Base-by-base conservation (phyloP, 2,797 vertebrate species). In the Atherinosoma microstoma region DNA sequence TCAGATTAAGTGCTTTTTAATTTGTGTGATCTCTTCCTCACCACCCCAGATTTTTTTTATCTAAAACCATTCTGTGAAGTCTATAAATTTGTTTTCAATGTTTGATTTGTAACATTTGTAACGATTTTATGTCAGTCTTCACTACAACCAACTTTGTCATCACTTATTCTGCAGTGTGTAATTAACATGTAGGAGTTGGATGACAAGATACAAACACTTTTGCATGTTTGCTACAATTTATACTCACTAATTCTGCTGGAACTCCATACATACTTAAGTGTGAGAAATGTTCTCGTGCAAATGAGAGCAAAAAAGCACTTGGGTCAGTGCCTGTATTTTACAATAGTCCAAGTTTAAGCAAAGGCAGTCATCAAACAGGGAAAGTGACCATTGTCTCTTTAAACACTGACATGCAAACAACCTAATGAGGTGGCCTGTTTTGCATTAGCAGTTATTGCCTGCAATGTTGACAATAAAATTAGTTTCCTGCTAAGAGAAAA, bases 401-500 rank as follows among this genome's bases (percentile, higher is more conserved):
- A 6, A 12, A 12, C 36, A 38, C 11, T 11, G 13, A 38, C 10
- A 13, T 38, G 36, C n/a, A 51, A 51, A 49, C n/a, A 49, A 22
- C 10, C 22, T 22, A n/a, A 51, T 40, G 9, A 51, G 9, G n/a
- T 51, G 49, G 49, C 49, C 49, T 12, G 9, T 22, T 51, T 53
- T 27, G 22, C n/a, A 53, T 9, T 51, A 10, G 49, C 49, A 3
- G 49, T 51, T 6, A 20, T 57, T 11, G 29, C 65, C 16, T 11
- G 45, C 4, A 45, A 34, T 5, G 0, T 0, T 38, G 24, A 58
- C 15, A 74, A 57, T 40, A 36, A 36, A 29, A 54, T 67, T 4
- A 35, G 30, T 65, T 70, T 82, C 27, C 30, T 64, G 22, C 16
- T 51, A 42, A 75, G 49, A 67, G 18, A 30, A 66, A 49, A 69